These are phyloP conservation scores for Palaemon carinicauda DNA, from an alignment of 1,140 invertebrate species.

Conservation along the genomic window DNA sequence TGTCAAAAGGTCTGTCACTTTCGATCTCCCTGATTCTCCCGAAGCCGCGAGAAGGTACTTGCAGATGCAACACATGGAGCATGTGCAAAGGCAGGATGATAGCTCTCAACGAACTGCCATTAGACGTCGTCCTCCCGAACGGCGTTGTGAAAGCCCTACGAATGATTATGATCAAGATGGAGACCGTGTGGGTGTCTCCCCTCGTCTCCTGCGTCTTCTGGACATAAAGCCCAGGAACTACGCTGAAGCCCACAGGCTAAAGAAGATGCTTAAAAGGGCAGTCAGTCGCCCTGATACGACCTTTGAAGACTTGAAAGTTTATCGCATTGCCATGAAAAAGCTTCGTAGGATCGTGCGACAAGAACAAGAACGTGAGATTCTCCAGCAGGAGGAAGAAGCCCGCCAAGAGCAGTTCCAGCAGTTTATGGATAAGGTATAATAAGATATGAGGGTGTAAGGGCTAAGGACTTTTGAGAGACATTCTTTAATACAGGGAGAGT, in stretches of 20 bases:
- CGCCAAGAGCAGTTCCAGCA: conserved; percentile 40
- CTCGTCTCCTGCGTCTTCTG: conserved; percentile 2
- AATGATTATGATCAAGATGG: neutral
- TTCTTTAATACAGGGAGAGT: neutral
- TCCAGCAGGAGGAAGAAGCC: conserved; percentile 42
- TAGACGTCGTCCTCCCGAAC: conserved; percentile 4
- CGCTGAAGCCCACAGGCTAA: conserved; percentile 52
- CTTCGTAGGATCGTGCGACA: conserved; percentile 44
- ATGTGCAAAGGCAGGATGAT: neutral
- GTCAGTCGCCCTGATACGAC: conserved; percentile 57
- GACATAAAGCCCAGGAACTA: conserved; percentile 37
- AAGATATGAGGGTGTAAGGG: neutral
- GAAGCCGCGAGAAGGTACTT: conserved; percentile 21
- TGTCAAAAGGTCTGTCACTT: neutral
- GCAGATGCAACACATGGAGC: neutral
- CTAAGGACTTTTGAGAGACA: neutral
- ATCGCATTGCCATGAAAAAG: conserved; percentile 54
- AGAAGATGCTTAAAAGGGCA: conserved; percentile 56
- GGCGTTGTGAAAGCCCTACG: neutral
- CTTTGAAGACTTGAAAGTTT: conserved; percentile 58
- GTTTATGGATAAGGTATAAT: conserved; percentile 54
- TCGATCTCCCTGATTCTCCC: conserved; percentile 31
- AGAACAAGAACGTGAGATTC: conserved; percentile 57
- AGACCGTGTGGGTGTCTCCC: neutral
- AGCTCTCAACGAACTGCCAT: neutral